Evolutionary conservation across 1,140 invertebrate species (phyloP), one percentile per base, ranked within the genome.

Genomic region (Littorina saxatilis): DNA sequence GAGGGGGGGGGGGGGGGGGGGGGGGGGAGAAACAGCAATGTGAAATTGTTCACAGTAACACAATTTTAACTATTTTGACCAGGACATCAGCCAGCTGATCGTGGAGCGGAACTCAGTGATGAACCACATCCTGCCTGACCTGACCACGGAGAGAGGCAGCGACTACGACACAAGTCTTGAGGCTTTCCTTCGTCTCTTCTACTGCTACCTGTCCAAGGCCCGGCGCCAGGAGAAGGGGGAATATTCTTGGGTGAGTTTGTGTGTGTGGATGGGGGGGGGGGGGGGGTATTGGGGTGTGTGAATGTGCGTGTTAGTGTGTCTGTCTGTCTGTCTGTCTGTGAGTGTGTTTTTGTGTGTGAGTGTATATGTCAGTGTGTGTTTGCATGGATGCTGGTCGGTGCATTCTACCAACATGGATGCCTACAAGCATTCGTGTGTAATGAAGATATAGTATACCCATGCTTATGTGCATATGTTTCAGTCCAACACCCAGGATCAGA

Each of bases 21-120:
- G 47, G 47, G 47, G 47, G 47, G 47, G 47, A 20, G 47, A 11
- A 20, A 50, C 9, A 9, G 47, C 9, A 20, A 11, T 20, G 47
- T 11, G 47, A 11, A 20, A 20, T 9, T 9, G 47, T 50, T 50
- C 20, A 11, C 47, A 50, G 47, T 50, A 9, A 50, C 9, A 20
- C 20, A 11, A 20, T 50, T 50, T 50, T n/a, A n/a, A n/a, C n/a
- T n/a, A n/a, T n/a, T n/a, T n/a, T n/a, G n/a, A n/a, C n/a, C 93
- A 96, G 91, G 97, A 99, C 91, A 95, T 99, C 86, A 96, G 97
- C 2, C 96, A 97, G 86, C 93, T 99, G 66, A 96, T 99, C 73
- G 97, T 99, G 27, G 98, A 99, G 91, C 93, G 98, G n/a, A 96
- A 95, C 83, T 97, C 96, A 9, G 96, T 99, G 81, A 95, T 97